Base-by-base conservation (phyloP, 2,888 invertebrate species). In the Oscheius onirici region DNA sequence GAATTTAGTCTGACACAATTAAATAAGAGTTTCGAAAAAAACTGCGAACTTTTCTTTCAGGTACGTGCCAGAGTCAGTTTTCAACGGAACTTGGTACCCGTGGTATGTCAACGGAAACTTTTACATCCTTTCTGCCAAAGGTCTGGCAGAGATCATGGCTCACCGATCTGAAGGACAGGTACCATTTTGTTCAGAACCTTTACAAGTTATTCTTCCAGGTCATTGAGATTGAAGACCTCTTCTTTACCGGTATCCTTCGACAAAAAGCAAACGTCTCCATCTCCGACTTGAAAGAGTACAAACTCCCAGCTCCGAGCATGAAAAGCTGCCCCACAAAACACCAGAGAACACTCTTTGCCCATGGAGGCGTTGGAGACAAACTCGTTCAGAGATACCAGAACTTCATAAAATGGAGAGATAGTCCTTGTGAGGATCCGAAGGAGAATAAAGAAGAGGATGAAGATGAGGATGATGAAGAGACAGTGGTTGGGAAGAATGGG, bases 331-430 rank as follows among this genome's bases (percentile, higher is more conserved):
- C 58, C 10, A 58, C 58, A 11, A n/a, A 40, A 1, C 6, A 11
- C 17, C 58, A 58, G 20, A 34, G 20, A 41, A 8, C n/a, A 13
- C n/a, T 58, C n/a, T 58, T 58, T 58, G 58, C 58, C 41, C 58
- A 58, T 41, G 55, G 55, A 34, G 34, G 58, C 20, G 41, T 58
- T 8, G 20, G 24, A n/a, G 43, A 58, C 24, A 15, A 58, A 8
- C 40, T 58, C 8, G 40, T 15, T 2, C 13, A 40, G 10, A 43
- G 58, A 58, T 58, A 58, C 41, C 11, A 58, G 17, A 58, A 58
- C 17, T 58, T 58, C 20, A 11, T 58, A 8, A 41, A 58, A n/a
- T 58, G 58, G 58, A 58, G 40, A 58, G 58, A n/a, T n/a, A n/a
- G 41, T 34, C 34, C 34, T 6, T 34, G 34, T 34, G 34, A 34